Evolutionary conservation across 2,888 invertebrate species (phyloP), one percentile per base, ranked within the genome.

Genomic region (Eudasyphora cyanicolor): DNA sequence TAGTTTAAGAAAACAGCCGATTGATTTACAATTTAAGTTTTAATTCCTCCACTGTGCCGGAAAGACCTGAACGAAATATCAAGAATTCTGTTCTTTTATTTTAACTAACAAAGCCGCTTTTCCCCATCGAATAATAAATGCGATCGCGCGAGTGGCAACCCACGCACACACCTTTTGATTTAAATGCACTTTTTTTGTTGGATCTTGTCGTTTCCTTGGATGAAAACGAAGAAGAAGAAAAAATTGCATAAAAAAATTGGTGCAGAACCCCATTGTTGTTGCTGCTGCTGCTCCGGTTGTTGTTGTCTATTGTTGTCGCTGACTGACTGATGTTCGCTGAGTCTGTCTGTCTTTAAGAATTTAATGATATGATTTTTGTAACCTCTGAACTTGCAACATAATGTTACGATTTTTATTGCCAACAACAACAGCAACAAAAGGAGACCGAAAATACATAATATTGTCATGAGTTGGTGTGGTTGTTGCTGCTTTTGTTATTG

Each of bases 141-240:
- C 64, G 7, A n/a, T n/a, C n/a, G n/a, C 5, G 42, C 38, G 42
- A 42, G 67, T 38, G 32, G 81, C 64, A 71, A 76, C 84, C 84
- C 84, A 84, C 84, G 81, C 84, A 84, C 73, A 49, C 82, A 76
- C 71, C 78, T 81, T 24, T 67, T 73, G 24, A 71, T 54, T 73
- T 10, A 45, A 64, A 79, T 76, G 38, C 60, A 51, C 17, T 76
- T 73, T 60, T 60, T 60, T 60, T n/a, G 4, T 29, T 32, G n/a
- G n/a, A n/a, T 10, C 14, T 57, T 60, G 60, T 54, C 21, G 29
- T 60, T 32, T 60, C 60, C 24, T 67, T 38, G 24, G 38, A 35
- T 60, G 14, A 60, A 21, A 60, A 29, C 3, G 29, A 60, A 27
- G n/a, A 27, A n/a, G n/a, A n/a, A n/a, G n/a, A n/a, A 54, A 21